Evolutionary conservation across 2,888 invertebrate genomes (phyloP).

Genomic region (Druceiella hillmani): DNA sequence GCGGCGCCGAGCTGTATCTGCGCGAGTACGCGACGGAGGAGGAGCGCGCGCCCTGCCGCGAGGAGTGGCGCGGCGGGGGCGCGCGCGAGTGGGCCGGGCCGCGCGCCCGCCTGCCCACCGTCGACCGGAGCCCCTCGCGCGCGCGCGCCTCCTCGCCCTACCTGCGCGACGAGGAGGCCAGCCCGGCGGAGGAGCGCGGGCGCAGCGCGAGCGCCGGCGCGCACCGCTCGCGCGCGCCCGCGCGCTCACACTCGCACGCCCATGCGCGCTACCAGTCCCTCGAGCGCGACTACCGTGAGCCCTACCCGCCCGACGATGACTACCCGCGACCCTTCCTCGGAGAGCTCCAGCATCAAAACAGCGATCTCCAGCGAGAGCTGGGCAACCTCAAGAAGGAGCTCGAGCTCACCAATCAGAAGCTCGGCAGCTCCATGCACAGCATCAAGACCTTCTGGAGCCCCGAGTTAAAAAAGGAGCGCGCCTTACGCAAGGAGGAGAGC

Average conservation of each 20-base stretch:
- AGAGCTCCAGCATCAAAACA: conserved; percentile 90
- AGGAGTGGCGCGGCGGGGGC: conserved; percentile 52
- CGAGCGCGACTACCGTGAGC: conserved; percentile 70
- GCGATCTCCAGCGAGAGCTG: conserved; percentile 90
- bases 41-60: conserved; percentile 50
- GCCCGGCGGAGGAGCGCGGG: conserved; percentile 77
- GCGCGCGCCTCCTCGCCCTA: conserved; percentile 72
- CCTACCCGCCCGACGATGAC: conserved; percentile 51
- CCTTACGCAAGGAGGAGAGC: conserved; percentile 94
- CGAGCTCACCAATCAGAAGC: conserved; percentile 94
- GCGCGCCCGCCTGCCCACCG: conserved; percentile 74
- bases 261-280: conserved; percentile 63
- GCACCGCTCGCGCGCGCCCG: conserved; percentile 76
- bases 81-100: conserved; percentile 49
- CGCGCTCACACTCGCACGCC: conserved; percentile 55
- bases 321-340: conserved; percentile 68
- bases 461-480: conserved; percentile 96
- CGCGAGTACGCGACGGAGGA: conserved; percentile 51
- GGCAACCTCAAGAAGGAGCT: conserved; percentile 86
- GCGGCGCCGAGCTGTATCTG: conserved; percentile 50
- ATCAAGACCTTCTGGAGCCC: conserved; percentile 99
- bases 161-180: conserved; percentile 73
- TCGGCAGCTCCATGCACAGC: conserved; percentile 98
- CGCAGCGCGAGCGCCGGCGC: conserved; percentile 63
- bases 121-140: conserved; percentile 84